These are phyloP conservation scores for Enteromius paludinosus DNA, from an alignment of 2,797 vertebrate species.

Conservation along the genomic window DNA sequence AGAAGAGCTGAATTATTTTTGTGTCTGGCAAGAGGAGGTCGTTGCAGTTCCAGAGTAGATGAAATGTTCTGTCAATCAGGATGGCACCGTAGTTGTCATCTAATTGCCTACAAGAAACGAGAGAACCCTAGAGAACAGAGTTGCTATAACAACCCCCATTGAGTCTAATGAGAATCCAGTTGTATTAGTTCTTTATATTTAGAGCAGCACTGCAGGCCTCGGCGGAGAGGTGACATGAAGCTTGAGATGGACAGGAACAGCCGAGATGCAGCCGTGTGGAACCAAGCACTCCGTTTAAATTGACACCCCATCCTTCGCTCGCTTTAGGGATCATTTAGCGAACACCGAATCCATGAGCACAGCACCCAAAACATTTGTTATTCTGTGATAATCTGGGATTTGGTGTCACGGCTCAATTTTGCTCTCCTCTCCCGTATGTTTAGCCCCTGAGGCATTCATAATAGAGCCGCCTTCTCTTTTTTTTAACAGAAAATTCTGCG, in stretches of 20 bases:
- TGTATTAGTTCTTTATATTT: constrained; percentile 57
- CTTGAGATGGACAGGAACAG: constrained; percentile 6
- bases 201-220: constrained; percentile 40
- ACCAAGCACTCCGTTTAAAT: constrained; percentile 18
- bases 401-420: constrained; percentile 54
- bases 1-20: constrained; percentile 36
- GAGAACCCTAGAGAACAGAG: constrained; percentile 54
- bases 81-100: constrained; percentile 36
- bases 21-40: neutral
- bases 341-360: constrained; percentile 23
- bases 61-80: constrained; percentile 56
- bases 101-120: constrained; percentile 56
- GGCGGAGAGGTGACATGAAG: constrained; percentile 21
- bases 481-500: constrained; percentile 23
- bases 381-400: constrained; percentile 55
- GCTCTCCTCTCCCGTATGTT: constrained; percentile 33
- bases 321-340: constrained; percentile 32
- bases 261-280: constrained; percentile 4
- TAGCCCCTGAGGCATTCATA: constrained; percentile 50
- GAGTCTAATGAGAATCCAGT: constrained; percentile 53
- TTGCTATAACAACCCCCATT: constrained; percentile 45
- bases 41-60: constrained; percentile 41
- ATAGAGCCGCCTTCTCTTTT: constrained; percentile 30
- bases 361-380: constrained; percentile 38
- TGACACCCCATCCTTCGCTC: constrained; percentile 24